A percentile compares a stretch with the other conserved stretches of the same genome.
Evolutionary conservation across 2,888 invertebrate species (phyloP).

Genomic region (Psylliodes chrysocephalus): DNA sequence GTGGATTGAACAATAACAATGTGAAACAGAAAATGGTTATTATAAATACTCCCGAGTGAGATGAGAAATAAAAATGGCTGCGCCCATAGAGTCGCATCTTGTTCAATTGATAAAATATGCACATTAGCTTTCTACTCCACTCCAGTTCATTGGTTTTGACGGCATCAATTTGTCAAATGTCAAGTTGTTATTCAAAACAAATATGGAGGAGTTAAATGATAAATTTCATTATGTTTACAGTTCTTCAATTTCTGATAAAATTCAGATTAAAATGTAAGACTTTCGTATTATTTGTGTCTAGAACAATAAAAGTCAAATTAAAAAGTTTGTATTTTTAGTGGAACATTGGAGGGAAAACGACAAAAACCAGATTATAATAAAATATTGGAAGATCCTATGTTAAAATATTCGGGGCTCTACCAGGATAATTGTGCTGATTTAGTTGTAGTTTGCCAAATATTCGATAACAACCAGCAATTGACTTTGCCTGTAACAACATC

Average conservation of each 20-base stretch:
- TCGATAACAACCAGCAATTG: slow-evolving; percentile 82
- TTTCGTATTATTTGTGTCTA: slow-evolving; percentile 41
- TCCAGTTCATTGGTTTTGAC: no score
- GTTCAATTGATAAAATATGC: no score
- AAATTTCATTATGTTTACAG: slow-evolving; percentile 90
- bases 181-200: neutral
- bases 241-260: slow-evolving; percentile 85
- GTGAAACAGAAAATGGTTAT: no score
- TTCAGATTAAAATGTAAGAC: slow-evolving; percentile 92
- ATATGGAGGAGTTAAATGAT: slow-evolving; percentile 80
- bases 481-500: slow-evolving; percentile 89
- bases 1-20: no score
- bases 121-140: no score
- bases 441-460: slow-evolving; percentile 87
- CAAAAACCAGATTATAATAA: slow-evolving; percentile 89
- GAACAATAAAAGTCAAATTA: slow-evolving; percentile 9
- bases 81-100: no score
- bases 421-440: slow-evolving; percentile 88
- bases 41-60: no score
- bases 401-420: slow-evolving; percentile 90
- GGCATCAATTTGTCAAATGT: no score
- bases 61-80: no score
- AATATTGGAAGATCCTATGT: slow-evolving; percentile 85
- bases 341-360: slow-evolving; percentile 91
- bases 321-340: slow-evolving; percentile 68